phyloP scores from a whole-genome alignment of 2,888 invertebrate genomes.

The Phyto melanocephala region DNA sequence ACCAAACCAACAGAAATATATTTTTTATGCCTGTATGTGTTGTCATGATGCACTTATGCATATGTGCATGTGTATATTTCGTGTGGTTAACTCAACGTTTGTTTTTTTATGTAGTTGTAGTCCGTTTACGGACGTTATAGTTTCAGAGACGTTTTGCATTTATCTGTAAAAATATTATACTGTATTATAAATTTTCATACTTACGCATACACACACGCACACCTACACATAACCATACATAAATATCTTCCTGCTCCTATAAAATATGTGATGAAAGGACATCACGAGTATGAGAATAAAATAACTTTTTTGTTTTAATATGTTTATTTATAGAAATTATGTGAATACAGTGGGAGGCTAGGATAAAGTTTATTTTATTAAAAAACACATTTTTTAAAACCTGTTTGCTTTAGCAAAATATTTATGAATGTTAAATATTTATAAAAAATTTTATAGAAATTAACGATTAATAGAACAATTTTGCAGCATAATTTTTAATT shows the following conservation, averaged over 20 bases:
- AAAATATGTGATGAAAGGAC: conserved; percentile 47
- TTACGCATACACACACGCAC: neutral
- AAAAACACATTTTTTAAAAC: too few relatives aligned
- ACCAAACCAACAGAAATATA: conserved; percentile 40
- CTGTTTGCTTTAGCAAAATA: too few relatives aligned
- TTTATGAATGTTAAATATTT: too few relatives aligned
- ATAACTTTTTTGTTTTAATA: conserved; percentile 7
- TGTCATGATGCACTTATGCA: neutral
- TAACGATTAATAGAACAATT: too few relatives aligned
- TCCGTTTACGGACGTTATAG: neutral
- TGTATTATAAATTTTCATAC: conserved; percentile 30
- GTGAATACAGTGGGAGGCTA: conserved; percentile 17
- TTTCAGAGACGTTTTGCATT: conserved; percentile 28
- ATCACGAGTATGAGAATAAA: conserved; percentile 31
- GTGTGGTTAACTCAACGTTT: conserved; percentile 32
- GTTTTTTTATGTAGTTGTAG: neutral
- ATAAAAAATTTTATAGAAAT: too few relatives aligned
- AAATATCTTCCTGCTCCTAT: neutral
- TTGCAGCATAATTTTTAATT: too few relatives aligned
- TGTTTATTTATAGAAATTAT: conserved; percentile 46
- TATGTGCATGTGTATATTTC: conserved; percentile 6
- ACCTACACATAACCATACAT: neutral
- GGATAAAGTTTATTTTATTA: too few relatives aligned
- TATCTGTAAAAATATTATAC: conserved; percentile 30
- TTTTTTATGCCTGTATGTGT: conserved; percentile 7